Percentiles rank a stretch among this genome's conserved stretches.
phyloP scores from a whole-genome alignment of 2,113 vertebrate genomes.

The Carlito syrichta region DNA sequence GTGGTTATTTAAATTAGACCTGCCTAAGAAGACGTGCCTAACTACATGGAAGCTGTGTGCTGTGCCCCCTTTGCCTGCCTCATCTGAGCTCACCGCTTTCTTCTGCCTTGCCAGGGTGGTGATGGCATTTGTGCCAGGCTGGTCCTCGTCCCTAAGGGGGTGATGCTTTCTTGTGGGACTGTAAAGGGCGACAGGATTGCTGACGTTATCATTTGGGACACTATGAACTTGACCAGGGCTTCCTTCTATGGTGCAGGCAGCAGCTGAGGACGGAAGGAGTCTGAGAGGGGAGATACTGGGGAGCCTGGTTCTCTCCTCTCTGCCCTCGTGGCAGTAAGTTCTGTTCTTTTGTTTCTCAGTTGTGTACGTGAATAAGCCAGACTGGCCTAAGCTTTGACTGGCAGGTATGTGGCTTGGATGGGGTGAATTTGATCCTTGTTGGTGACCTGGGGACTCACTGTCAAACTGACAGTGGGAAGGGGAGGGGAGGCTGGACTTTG shows the following conservation, averaged over 20 bases:
- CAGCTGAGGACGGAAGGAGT: not conserved
- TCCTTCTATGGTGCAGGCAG: fast-evolving
- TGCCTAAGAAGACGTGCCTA: too few relatives aligned
- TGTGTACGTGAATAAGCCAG: not conserved
- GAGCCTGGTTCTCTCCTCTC: not conserved
- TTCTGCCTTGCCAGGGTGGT: fast-evolving
- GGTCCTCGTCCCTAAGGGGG: not conserved
- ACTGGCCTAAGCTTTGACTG: not conserved
- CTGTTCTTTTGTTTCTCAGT: not conserved
- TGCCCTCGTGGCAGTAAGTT: not conserved
- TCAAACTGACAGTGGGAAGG: not conserved
- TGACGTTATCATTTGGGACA: not conserved
- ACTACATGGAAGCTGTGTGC: too few relatives aligned
- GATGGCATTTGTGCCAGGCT: too few relatives aligned
- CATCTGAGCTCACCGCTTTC: not conserved
- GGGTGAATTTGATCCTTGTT: not conserved
- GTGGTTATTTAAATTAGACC: too few relatives aligned
- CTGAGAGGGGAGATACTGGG: not conserved
- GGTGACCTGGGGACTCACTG: not conserved
- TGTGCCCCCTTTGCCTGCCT: too few relatives aligned
- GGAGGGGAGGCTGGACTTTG: not conserved
- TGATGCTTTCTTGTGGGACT: not conserved
- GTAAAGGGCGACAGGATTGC: fast-evolving
- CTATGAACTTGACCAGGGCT: not conserved
- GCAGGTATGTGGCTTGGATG: not conserved